Evolutionary conservation across 2,888 invertebrate species (phyloP), one percentile per base, ranked within the genome.

Genomic region (Apeira syringaria): DNA sequence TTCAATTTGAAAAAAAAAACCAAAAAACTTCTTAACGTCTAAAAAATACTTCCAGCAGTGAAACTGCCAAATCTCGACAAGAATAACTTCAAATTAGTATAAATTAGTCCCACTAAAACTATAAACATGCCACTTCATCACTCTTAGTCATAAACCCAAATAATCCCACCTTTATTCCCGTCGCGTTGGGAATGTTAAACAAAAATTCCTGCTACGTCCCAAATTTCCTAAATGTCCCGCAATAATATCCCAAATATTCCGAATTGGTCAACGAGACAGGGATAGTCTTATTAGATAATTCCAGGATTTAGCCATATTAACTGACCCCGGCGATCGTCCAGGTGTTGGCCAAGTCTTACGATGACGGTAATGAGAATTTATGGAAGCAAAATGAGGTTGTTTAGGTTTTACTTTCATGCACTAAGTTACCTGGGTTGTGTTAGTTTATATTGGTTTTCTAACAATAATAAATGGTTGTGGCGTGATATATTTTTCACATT

Each of bases 141-240:
- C 28, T 38, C 24, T 11, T 12, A 11, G 45, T 30, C 30, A 34
- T 39, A 35, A 26, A 31, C 3, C 33, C n/a, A 28, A 31, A 66
- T 69, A 64, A 66, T 65, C 56, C 50, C 64, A 71, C 71, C 70
- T 76, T 72, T 62, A 72, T 69, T 70, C 61, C 57, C 51, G 56
- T 50, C 62, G 59, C 61, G 60, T 50, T 42, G 46, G 58, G 68
- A 69, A 72, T 71, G 68, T 62, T 73, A 78, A 79, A 80, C 76
- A 74, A 80, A 77, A 72, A 75, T 74, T 57, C 64, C 40, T 33
- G 64, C 56, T 22, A 25, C 34, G 28, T 24, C 20, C 25, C 20
- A 30, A 44, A 34, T 38, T 30, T 11, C 34, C 9, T 7, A 33
- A 25, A 38, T 33, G 13, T 25, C 20, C 26, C 7, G 29, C 8